Evolutionary conservation across 35 echinoderm and acorn worm species (phyloP).

Genomic region (Stichopus chloronotus): DNA sequence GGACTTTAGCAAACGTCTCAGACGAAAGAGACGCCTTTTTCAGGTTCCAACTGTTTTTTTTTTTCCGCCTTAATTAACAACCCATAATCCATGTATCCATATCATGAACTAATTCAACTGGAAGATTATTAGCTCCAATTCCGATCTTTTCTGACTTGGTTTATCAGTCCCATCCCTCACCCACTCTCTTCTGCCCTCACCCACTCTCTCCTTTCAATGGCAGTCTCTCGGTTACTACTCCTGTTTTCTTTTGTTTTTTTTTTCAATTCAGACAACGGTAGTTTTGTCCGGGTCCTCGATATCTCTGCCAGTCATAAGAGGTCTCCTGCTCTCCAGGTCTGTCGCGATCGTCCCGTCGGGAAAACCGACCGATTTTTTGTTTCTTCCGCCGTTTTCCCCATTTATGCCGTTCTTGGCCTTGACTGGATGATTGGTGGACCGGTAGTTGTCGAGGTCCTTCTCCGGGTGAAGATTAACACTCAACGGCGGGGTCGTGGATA

Average conservation of each 20-base stretch:
- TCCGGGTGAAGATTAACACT: constrained; percentile 47
- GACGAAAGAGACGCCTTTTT: too few relatives aligned
- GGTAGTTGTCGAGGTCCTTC: constrained; percentile 49
- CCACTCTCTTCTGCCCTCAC: too few relatives aligned
- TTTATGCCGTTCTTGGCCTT: constrained; percentile 25
- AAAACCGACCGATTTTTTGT: constrained; percentile 43
- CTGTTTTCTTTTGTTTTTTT: not conserved
- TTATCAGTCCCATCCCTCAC: too few relatives aligned
- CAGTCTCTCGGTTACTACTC: too few relatives aligned
- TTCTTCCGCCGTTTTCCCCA: constrained; percentile 36
- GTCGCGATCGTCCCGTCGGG: constrained; percentile 6
- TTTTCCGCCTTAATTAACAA: too few relatives aligned
- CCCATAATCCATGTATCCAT: too few relatives aligned
- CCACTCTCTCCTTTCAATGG: too few relatives aligned
- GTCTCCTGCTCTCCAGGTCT: constrained; percentile 31
- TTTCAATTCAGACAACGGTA: constrained; percentile 21
- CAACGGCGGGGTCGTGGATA: constrained; percentile 26
- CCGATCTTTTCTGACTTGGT: too few relatives aligned
- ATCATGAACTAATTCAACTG: too few relatives aligned
- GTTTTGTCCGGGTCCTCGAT: constrained; percentile 31
- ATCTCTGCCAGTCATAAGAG: constrained; percentile 26
- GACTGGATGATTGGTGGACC: not conserved
- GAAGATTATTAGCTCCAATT: too few relatives aligned
- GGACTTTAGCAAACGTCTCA: too few relatives aligned
- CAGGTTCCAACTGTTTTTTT: too few relatives aligned